phyloP scores from a whole-genome alignment of 2,888 invertebrate species.

The Dryocosmus kuriphilus region DNA sequence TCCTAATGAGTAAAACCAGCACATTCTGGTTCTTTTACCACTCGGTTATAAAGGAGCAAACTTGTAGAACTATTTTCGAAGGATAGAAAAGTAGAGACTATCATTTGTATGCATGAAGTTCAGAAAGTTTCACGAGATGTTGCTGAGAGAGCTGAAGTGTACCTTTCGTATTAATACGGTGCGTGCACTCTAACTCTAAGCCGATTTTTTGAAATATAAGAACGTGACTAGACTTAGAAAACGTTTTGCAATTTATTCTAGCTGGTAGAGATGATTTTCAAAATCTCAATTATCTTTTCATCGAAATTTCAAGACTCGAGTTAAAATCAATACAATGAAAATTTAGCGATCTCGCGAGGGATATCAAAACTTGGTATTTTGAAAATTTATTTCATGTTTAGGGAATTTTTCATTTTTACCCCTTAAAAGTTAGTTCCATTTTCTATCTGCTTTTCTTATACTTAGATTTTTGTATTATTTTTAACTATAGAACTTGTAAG shows the following conservation, averaged over 20 bases:
- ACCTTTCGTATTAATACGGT: neutral
- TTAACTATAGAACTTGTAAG: no score
- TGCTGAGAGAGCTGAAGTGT: neutral
- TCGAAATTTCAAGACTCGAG: no score
- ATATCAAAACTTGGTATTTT: no score
- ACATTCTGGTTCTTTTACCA: neutral
- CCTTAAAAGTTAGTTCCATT: no score
- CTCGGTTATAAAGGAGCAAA: neutral
- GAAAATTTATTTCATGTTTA: no score
- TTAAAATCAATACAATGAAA: no score
- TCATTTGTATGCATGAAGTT: constrained; percentile 13
- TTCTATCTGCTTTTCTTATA: no score
- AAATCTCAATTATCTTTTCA: no score
- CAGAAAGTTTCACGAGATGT: neutral
- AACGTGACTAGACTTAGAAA: neutral
- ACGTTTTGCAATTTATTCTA: neutral
- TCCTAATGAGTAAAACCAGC: neutral
- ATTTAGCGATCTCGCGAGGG: no score
- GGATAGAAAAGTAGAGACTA: neutral
- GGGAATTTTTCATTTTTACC: no score
- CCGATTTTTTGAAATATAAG: neutral
- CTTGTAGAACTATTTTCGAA: neutral
- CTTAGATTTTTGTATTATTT: no score
- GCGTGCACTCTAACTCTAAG: neutral
- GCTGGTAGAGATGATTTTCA: no score